Evolutionary conservation across 2,888 invertebrate species (phyloP), one percentile per base, ranked within the genome.

Genomic region (Mactromeris polynyma): DNA sequence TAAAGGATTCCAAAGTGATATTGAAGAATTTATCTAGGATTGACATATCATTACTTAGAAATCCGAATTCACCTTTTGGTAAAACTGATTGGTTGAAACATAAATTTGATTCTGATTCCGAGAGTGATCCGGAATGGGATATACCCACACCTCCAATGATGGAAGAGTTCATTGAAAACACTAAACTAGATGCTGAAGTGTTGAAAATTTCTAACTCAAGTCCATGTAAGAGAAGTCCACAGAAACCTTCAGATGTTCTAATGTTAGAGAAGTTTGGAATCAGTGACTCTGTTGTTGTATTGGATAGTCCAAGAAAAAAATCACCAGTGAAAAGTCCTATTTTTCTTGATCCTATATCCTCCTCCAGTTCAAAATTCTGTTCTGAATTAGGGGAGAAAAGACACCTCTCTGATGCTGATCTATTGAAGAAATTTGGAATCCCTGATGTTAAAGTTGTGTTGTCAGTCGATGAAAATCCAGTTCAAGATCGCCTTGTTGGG

Each of bases 81-180:
- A 88, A 88, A 77, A 40, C 33, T 54, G 42, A 83, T 54, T 88
- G 88, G 88, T 51, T 88, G 81, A 80, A 88, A 54, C 88, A 88
- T 40, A 88, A 88, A 38, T 88, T 88, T 86, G 87, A 87, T 78
- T 84, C 84, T 14, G 89, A 89, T 33, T 46, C 80, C 11, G 83
- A 85, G n/a, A 89, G 89, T 85, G 89, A 89, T 64, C 33, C 77
- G 21, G 89, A 89, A 42, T 89, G 81, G 81, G 89, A 89, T 46
- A 81, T 89, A 31, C 85, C 89, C 4, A 38, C 77, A 40, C 69
- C 85, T 17, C 31, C 78, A 21, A 33, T 77, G 33, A 33, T 46
- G 31, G 81, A 83, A 54, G 81, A 80, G 31, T 69, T 81, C 58
- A 83, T 84, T 77, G 89, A 87, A 46, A 83, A 84, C 77, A 9